Evolutionary conservation across 2,888 invertebrate species (phyloP).

Genomic region (Hermodice carunculata): DNA sequence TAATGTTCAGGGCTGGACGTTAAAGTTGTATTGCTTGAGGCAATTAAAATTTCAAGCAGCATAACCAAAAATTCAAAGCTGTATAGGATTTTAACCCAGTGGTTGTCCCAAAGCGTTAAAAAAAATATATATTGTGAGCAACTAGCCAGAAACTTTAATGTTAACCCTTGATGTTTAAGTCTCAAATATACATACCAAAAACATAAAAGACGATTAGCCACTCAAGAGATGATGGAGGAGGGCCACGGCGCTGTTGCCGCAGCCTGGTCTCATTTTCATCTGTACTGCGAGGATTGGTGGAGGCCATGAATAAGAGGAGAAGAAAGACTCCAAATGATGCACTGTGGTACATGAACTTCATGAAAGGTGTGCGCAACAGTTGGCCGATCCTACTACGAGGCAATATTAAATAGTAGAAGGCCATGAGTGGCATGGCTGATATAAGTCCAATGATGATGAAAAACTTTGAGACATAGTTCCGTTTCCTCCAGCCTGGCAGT

Average conservation of each 20-base stretch:
- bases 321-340: constrained; percentile 74
- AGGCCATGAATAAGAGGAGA: constrained; percentile 71
- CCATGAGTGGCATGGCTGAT: constrained; percentile 71
- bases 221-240: constrained; percentile 72
- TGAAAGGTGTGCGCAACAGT: constrained; percentile 73
- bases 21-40: too few species aligned
- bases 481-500: constrained; percentile 71
- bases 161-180: too few species aligned
- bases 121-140: too few species aligned
- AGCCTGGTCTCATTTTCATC: constrained; percentile 51
- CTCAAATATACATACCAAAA: constrained; percentile 71
- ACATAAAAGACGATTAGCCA: constrained; percentile 73
- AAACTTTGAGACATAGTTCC: constrained; percentile 68
- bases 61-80: too few species aligned
- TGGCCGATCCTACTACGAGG: constrained; percentile 72
- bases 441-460: constrained; percentile 69
- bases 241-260: constrained; percentile 69
- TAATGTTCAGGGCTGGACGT: too few species aligned
- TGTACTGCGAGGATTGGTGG: constrained; percentile 64
- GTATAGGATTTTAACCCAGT: too few species aligned
- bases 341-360: constrained; percentile 75
- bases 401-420: constrained; percentile 72
- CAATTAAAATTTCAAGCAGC: too few species aligned
- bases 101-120: too few species aligned
- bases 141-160: too few species aligned